Percentiles rank a stretch among this genome's conserved stretches.
Evolutionary conservation across 2,797 vertebrate genomes (phyloP).

Genomic region (Acropternis orthonyx): DNA sequence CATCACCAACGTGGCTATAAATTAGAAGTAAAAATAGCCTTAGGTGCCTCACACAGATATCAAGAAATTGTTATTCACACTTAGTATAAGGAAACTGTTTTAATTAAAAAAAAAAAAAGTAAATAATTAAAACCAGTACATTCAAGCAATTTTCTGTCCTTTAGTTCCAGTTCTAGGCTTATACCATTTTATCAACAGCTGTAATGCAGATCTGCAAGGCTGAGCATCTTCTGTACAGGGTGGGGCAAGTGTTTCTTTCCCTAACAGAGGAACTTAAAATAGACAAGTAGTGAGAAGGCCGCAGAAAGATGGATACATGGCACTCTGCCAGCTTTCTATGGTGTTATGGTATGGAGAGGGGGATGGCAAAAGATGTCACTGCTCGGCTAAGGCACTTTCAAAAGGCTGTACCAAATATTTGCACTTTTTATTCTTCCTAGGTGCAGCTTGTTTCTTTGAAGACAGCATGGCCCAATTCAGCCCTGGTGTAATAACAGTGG

Average conservation of each 20-base stretch:
- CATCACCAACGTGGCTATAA: background rate
- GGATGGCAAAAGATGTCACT: background rate
- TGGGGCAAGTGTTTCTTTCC: background rate
- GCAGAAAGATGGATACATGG: background rate
- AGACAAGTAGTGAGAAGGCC: background rate
- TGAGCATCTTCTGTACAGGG: background rate
- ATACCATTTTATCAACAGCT: background rate
- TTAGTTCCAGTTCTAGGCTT: background rate
- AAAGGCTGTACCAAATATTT: background rate
- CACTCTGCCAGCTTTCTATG: background rate
- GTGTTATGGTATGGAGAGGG: background rate
- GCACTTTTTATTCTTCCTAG: background rate
- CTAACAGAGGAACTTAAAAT: background rate
- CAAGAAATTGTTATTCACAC: background rate
- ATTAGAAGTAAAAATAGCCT: background rate
- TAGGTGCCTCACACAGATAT: background rate
- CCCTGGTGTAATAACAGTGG: background rate
- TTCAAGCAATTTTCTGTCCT: background rate
- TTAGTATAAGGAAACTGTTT: background rate
- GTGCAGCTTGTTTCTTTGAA: background rate
- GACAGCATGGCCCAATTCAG: background rate
- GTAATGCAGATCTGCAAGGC: background rate
- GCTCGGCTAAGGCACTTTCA: background rate
- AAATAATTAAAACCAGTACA: background rate
- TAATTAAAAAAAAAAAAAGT: background rate